Base-by-base conservation (phyloP, 2,797 vertebrate genomes). In the Danio choprae region DNA sequence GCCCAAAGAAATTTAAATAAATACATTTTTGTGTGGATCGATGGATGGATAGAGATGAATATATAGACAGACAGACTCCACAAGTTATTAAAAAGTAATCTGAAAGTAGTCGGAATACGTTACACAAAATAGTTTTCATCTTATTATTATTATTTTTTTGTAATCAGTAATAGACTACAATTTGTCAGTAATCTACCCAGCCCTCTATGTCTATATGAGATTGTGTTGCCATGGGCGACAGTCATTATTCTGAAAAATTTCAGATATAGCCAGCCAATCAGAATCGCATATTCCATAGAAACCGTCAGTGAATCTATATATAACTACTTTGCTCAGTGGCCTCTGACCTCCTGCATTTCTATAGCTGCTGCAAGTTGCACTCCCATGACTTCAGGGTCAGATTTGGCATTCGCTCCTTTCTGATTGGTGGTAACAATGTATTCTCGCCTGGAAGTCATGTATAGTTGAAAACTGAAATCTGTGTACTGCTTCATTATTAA, bases 401-500 rank as follows among this genome's bases (percentile, higher is more conserved):
- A 46, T 68, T 68, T 59, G 43, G 5, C 64, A 68, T 5, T 20
- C 22, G 2, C 63, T 46, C 20, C n/a, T 9, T 40, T 16, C 58
- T 70, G 20, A 62, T 62, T 51, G 68, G 46, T 70, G 36, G 22
- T 6, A 60, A 51, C 8, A 11, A 6, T 62, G 43, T 38, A 4
- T 18, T 44, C 48, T 41, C 59, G 40, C 12, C 64, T 77, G 22
- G 18, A 56, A 67, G 22, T 13, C 3, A 9, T 65, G n/a, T 41
- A 9, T 41, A 67, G 2, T 7, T 29, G 48, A 70, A 62, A 41
- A 46, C 60, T 38, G 6, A 7, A 50, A 43, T 44, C 22, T 11
- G 29, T 62, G 20, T 73, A 44, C 68, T 67, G 48, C 12, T 78
- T 51, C n/a, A 62, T 79, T 74, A 79, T 81, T 74, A 63, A 76